These are phyloP conservation scores for Gambusia holbrooki DNA, from an alignment of 2,113 vertebrate genomes.

Conservation along the genomic window DNA sequence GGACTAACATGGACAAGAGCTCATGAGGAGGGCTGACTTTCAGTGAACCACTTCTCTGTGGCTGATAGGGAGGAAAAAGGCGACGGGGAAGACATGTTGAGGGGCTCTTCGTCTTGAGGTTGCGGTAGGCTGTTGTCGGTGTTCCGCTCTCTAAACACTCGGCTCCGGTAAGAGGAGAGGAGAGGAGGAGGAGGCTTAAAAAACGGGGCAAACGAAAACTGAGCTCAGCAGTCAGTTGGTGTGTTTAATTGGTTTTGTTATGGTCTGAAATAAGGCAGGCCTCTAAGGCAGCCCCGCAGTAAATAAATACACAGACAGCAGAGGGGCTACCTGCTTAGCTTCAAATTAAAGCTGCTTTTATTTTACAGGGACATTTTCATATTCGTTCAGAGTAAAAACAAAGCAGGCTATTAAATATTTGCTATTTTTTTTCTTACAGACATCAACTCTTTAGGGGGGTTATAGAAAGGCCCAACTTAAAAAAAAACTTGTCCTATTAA, in stretches of 20 bases:
- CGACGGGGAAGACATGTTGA: constrained; percentile 73
- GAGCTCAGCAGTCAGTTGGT: constrained; percentile 46
- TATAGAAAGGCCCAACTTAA: not conserved
- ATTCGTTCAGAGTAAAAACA: not conserved
- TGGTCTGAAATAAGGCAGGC: constrained; percentile 59
- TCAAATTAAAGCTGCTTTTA: constrained; percentile 15
- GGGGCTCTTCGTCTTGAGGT: constrained; percentile 68
- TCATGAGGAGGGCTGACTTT: constrained; percentile 70
- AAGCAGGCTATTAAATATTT: not conserved
- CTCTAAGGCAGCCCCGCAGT: constrained; percentile 59
- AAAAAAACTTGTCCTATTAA: constrained; percentile 31
- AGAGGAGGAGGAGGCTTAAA: constrained; percentile 1
- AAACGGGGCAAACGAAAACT: constrained; percentile 41
- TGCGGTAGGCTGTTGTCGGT: constrained; percentile 72
- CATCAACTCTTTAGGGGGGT: constrained; percentile 33
- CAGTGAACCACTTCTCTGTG: constrained; percentile 67
- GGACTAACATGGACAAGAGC: constrained; percentile 73
- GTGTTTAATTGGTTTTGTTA: constrained; percentile 64
- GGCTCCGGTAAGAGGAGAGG: constrained; percentile 19
- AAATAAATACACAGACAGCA: constrained; percentile 58
- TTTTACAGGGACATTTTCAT: constrained; percentile 3
- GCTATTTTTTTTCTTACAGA: not conserved
- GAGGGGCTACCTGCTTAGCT: constrained; percentile 30
- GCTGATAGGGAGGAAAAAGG: constrained; percentile 60
- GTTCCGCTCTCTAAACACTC: constrained; percentile 46